These are phyloP conservation scores for Onychomys arenicola DNA, from an alignment of 2,797 vertebrate genomes.

Conservation along the genomic window DNA sequence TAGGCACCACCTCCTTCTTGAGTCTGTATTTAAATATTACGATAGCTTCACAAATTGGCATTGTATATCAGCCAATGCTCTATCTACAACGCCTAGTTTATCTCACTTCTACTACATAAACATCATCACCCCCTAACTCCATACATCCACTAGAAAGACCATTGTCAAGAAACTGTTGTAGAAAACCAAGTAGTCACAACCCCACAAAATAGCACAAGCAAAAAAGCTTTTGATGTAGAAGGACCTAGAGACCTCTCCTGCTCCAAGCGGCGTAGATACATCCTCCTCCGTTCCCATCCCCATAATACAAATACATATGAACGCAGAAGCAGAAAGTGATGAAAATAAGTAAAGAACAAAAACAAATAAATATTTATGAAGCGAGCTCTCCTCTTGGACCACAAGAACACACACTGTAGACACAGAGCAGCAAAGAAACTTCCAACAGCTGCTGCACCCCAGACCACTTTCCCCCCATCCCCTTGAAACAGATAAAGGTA, in stretches of 20 bases:
- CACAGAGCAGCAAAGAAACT: conserved; percentile 76
- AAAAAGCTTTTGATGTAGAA: conserved; percentile 61
- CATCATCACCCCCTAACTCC: conserved; percentile 93
- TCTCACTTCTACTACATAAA: conserved; percentile 95
- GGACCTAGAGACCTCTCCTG: conserved; percentile 75
- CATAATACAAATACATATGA: conserved; percentile 67
- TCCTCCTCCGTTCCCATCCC: neutral
- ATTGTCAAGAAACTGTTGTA: conserved; percentile 85
- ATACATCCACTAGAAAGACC: conserved; percentile 89
- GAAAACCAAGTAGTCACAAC: conserved; percentile 74
- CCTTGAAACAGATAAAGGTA: conserved; percentile 75
- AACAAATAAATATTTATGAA: conserved; percentile 81
- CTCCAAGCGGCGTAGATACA: conserved; percentile 71
- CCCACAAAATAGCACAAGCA: neutral
- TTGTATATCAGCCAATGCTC: conserved; percentile 94
- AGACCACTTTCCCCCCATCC: conserved; percentile 51
- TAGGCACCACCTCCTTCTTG: conserved; percentile 88
- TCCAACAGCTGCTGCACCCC: conserved; percentile 55
- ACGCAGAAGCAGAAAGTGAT: conserved; percentile 76
- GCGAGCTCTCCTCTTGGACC: conserved; percentile 73
- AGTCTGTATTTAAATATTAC: conserved; percentile 91
- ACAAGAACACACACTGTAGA: conserved; percentile 65
- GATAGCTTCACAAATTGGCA: conserved; percentile 92
- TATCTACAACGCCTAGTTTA: conserved; percentile 95
- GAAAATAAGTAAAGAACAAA: conserved; percentile 58